Evolutionary conservation across 2,113 vertebrate genomes (phyloP).

Genomic region (Phaethon lepturus): DNA sequence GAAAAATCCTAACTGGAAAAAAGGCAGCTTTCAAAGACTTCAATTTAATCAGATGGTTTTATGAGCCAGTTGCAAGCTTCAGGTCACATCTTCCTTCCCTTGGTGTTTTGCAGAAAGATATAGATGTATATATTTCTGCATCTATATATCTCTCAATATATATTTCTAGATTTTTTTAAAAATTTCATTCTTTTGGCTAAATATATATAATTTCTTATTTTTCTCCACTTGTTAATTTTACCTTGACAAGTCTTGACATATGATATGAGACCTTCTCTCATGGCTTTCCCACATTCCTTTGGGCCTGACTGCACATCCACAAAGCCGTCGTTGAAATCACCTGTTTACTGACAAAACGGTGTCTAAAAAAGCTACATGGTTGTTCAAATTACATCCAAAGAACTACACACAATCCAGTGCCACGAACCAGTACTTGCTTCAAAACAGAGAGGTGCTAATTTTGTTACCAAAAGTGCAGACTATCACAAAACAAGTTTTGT

Average conservation of each 20-base stretch:
- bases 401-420: background rate
- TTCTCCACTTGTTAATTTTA: conserved; percentile 29
- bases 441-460: background rate
- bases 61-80: background rate
- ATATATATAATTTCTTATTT: background rate
- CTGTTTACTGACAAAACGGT: conserved; percentile 3
- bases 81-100: background rate
- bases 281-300: conserved; percentile 17
- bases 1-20: background rate
- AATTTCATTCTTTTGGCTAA: background rate
- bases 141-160: background rate
- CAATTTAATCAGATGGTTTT: background rate
- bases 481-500: background rate
- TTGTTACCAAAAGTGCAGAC: background rate
- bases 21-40: background rate
- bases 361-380: background rate
- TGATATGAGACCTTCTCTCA: conserved; percentile 28
- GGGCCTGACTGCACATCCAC: background rate
- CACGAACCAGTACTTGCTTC: background rate
- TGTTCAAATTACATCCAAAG: background rate
- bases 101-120: background rate
- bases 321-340: conserved; percentile 25
- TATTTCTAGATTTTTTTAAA: background rate
- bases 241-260: conserved; percentile 3
- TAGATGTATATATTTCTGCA: background rate